phyloP scores from a whole-genome alignment of 2,888 invertebrate species.

The Hoplodrina blanda region DNA sequence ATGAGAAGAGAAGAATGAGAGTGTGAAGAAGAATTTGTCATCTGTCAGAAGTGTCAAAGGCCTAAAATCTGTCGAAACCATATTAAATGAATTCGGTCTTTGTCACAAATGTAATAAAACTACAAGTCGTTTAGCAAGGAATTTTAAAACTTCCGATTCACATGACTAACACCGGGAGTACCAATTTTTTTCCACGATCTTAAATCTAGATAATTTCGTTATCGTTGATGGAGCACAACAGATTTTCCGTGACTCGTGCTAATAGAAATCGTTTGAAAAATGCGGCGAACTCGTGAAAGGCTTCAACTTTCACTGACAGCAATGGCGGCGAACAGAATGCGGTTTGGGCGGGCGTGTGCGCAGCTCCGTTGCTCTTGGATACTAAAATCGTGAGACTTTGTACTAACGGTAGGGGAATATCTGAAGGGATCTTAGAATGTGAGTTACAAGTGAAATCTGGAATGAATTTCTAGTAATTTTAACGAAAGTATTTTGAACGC shows the following conservation, averaged over 20 bases:
- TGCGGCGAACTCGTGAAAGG: conserved; percentile 60
- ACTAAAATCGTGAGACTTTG: conserved; percentile 46
- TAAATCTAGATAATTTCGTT: conserved; percentile 17
- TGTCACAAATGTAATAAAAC: not conserved
- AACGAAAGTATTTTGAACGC: too few species aligned
- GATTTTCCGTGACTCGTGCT: conserved; percentile 40
- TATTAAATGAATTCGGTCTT: too few species aligned
- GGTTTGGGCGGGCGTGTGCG: conserved; percentile 63
- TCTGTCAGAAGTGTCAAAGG: too few species aligned
- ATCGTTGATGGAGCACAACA: conserved; percentile 35
- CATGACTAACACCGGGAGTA: conserved; percentile 3
- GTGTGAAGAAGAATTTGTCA: too few species aligned
- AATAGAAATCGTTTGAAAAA: conserved; percentile 57
- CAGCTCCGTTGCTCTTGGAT: conserved; percentile 65
- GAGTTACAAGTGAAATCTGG: not conserved
- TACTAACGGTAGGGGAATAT: conserved; percentile 14
- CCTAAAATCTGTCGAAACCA: too few species aligned
- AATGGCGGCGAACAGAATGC: conserved; percentile 64
- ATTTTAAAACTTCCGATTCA: conserved; percentile 5
- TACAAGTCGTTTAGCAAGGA: not conserved
- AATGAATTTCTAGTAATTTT: not conserved
- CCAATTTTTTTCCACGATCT: conserved; percentile 11
- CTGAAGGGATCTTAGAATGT: conserved; percentile 8
- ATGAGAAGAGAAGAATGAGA: too few species aligned
- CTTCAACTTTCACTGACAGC: conserved; percentile 65